A percentile compares a stretch with the other conserved stretches of the same genome.
phyloP scores from a whole-genome alignment of 92 coral and sea anemone species.

The Porites divaricata region DNA sequence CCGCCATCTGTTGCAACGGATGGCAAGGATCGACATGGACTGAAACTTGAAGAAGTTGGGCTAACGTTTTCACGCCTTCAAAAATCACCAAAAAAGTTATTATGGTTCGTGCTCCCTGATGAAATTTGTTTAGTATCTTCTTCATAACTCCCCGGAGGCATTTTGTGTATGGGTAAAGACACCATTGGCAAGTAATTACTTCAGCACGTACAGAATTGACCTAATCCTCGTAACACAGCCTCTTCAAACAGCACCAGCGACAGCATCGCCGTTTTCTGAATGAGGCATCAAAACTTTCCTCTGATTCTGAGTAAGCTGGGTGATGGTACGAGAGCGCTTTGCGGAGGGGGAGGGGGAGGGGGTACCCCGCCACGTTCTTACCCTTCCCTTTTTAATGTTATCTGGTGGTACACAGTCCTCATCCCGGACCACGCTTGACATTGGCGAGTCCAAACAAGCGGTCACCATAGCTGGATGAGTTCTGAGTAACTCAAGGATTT shows the following conservation, averaged over 20 bases:
- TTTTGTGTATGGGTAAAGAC: too few species aligned
- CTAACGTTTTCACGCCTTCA: too few species aligned
- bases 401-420: conserved; percentile 45
- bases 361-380: conserved; percentile 26
- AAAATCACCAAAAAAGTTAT: too few species aligned
- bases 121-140: too few species aligned
- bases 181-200: too few species aligned
- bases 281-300: conserved; percentile 12
- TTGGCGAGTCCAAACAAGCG: conserved; percentile 70
- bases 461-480: conserved; percentile 49
- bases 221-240: neutral
- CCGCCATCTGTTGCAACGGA: too few species aligned
- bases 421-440: conserved; percentile 67
- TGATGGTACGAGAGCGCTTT: conserved; percentile 25
- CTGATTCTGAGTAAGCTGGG: conserved; percentile 27
- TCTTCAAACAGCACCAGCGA: neutral
- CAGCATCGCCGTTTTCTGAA: neutral
- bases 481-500: conserved; percentile 53
- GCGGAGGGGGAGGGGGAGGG: conserved; percentile 22
- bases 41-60: too few species aligned
- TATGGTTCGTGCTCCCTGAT: too few species aligned
- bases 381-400: conserved; percentile 13
- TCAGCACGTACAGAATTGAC: too few species aligned
- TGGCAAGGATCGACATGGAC: too few species aligned
- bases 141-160: too few species aligned